Evolutionary conservation across 2,888 invertebrate species (phyloP).

Genomic region (Calameuta idolon): DNA sequence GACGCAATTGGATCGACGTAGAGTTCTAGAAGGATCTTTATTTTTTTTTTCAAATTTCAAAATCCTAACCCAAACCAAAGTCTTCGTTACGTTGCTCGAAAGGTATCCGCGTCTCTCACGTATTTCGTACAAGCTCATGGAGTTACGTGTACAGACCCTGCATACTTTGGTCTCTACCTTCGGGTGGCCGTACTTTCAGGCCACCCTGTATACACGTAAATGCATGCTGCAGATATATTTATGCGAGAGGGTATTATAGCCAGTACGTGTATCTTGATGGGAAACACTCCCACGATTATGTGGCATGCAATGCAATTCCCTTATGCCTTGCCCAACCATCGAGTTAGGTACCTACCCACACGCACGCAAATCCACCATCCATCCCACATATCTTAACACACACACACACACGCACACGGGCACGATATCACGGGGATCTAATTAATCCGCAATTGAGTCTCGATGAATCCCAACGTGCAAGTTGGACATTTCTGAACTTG

Average conservation of each 20-base stretch:
- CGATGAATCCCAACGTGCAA: no score
- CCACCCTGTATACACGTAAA: conserved; percentile 55
- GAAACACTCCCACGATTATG: conserved; percentile 64
- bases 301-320: conserved; percentile 63
- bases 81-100: no score
- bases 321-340: conserved; percentile 52
- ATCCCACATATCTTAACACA: conserved; percentile 10
- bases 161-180: no score
- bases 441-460: no score
- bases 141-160: no score
- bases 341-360: conserved; percentile 34
- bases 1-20: no score
- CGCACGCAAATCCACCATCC: conserved; percentile 33
- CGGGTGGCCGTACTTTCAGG: conserved; percentile 5
- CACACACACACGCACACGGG: neutral
- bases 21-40: no score
- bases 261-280: conserved; percentile 61
- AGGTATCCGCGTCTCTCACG: fast-evolving
- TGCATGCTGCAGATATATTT: conserved; percentile 56
- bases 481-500: no score
- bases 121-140: no score
- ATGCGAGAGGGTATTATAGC: conserved; percentile 56
- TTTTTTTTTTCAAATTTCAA: no score
- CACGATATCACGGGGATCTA: no score
- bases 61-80: no score